These are phyloP conservation scores for Archivesica marissinica DNA, from an alignment of 1,140 invertebrate genomes.

Conservation along the genomic window DNA sequence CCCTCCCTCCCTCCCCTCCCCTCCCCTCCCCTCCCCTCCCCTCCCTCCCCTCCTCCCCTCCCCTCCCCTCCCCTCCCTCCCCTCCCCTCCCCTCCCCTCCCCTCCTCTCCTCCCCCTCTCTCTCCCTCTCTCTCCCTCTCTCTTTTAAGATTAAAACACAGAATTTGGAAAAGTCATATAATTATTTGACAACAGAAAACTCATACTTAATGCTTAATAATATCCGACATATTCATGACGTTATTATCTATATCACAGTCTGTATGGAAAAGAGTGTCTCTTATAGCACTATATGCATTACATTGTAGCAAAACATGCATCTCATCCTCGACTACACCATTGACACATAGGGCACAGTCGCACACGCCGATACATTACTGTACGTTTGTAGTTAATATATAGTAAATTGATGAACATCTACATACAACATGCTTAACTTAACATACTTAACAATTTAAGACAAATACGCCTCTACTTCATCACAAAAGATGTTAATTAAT, in stretches of 20 bases:
- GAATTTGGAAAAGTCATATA: not conserved
- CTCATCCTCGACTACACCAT: no score
- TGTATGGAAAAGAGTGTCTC: no score
- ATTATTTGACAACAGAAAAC: no score
- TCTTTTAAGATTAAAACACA: not conserved
- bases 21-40: not conserved
- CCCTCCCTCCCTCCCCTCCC: not conserved
- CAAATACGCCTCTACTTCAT: no score
- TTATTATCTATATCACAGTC: no score
- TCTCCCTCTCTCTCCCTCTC: not conserved
- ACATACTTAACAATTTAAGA: no score
- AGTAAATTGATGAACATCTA: no score
- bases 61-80: not conserved
- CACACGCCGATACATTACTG: not conserved
- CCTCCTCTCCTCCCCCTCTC: not conserved
- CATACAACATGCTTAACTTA: no score
- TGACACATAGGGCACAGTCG: not conserved
- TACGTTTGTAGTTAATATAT: not conserved
- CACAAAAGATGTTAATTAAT: no score
- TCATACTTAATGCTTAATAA: not conserved
- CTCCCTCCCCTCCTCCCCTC: not conserved
- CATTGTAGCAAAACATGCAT: no score
- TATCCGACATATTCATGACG: no score
- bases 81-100: not conserved
- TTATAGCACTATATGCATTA: not conserved